phyloP scores from a whole-genome alignment of 2,888 invertebrate genomes.

The Nomada goodeniana region DNA sequence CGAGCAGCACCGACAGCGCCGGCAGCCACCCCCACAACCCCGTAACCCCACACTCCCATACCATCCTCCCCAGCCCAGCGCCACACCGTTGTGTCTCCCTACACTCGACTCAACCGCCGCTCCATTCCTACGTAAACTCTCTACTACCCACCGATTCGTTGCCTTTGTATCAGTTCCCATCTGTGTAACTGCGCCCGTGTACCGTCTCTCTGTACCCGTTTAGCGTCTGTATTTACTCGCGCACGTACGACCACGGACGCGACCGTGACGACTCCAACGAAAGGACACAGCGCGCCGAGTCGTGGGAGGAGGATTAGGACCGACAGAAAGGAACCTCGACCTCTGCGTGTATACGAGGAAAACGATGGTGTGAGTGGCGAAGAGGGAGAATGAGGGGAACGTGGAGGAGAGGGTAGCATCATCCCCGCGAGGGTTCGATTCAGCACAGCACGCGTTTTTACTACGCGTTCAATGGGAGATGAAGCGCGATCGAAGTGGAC shows the following conservation, averaged over 20 bases:
- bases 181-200: conserved; percentile 28
- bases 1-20: conserved; percentile 76
- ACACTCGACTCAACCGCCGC: conserved; percentile 48
- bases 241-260: conserved; percentile 22
- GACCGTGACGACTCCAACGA: conserved; percentile 24
- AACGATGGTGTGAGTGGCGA: background rate
- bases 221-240: conserved; percentile 34
- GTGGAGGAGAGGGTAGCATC: conserved; percentile 27
- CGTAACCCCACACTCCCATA: conserved; percentile 44
- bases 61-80: conserved; percentile 47
- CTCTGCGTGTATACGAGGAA: no score
- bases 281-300: conserved; percentile 11
- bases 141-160: conserved; percentile 25
- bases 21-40: conserved; percentile 49
- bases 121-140: conserved; percentile 61
- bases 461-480: conserved; percentile 45
- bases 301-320: conserved; percentile 1
- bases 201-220: conserved; percentile 19
- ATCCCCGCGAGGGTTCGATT: conserved; percentile 68
- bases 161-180: conserved; percentile 35
- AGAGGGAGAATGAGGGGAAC: conserved; percentile 3
- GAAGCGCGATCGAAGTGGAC: conserved; percentile 19
- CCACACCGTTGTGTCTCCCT: conserved; percentile 39
- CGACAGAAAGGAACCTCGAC: conserved; percentile 2
- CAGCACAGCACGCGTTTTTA: conserved; percentile 64